Conservation (phyloP, 1,140 invertebrate genomes). For the Diuraphis noxia region DNA sequence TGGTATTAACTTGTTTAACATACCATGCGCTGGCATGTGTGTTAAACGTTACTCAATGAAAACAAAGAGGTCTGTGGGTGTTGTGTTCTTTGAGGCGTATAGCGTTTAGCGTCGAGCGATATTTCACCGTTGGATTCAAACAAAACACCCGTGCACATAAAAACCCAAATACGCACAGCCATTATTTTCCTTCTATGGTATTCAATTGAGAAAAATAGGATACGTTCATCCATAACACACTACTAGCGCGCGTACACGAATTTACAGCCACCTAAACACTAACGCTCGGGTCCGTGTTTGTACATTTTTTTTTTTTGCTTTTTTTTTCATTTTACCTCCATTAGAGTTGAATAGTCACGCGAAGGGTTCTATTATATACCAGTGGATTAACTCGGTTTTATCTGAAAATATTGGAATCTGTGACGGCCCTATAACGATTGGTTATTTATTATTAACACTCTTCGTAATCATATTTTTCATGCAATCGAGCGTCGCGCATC, state of each 20-base stretch:
- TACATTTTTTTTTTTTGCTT: not conserved
- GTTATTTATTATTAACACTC: not conserved
- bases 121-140: not conserved
- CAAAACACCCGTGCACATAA: not conserved
- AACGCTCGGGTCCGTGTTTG: not conserved
- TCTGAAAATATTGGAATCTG: not conserved
- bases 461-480: not conserved
- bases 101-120: not conserved
- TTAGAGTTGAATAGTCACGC: not conserved
- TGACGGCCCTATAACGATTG: not conserved
- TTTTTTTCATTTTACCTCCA: not conserved
- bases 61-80: not conserved
- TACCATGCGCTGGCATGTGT: not conserved
- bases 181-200: conserved; percentile 2
- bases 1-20: not conserved
- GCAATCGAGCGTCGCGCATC: not conserved
- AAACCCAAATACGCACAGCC: not conserved
- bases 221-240: not conserved
- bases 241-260: not conserved
- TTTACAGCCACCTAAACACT: not conserved
- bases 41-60: not conserved
- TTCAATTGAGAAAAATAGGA: not conserved
- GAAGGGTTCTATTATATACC: not conserved
- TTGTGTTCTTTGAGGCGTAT: not conserved
- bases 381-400: not conserved